These are phyloP conservation scores for Hypomecis atomaria DNA, from an alignment of 2,888 invertebrate species.

Conservation along the genomic window DNA sequence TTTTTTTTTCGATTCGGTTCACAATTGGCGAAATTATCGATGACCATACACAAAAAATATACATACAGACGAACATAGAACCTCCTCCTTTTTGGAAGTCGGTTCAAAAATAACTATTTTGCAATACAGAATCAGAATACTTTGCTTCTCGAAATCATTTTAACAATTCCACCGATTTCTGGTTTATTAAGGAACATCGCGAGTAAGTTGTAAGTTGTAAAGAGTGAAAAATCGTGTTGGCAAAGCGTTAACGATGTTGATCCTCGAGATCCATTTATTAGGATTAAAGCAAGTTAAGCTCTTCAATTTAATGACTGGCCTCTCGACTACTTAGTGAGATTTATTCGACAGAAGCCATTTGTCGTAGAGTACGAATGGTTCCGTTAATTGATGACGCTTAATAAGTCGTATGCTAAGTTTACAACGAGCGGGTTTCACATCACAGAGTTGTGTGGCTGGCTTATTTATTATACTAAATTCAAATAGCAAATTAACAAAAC, in stretches of 20 bases:
- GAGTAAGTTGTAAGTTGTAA: constrained; percentile 39
- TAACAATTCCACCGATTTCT: constrained; percentile 2
- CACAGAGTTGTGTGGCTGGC: neutral
- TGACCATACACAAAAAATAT: too few species aligned
- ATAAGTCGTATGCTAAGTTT: constrained; percentile 6
- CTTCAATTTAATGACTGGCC: constrained; percentile 43
- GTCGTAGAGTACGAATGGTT: constrained; percentile 28
- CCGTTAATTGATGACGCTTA: constrained; percentile 23
- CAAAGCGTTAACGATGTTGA: constrained; percentile 48
- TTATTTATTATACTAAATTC: neutral
- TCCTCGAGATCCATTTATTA: constrained; percentile 47
- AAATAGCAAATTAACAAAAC: too few species aligned
- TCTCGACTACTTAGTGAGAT: constrained; percentile 41
- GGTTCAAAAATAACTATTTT: neutral
- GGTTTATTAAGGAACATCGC: constrained; percentile 24
- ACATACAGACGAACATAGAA: too few species aligned
- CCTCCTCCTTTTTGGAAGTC: too few species aligned
- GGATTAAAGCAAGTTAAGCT: constrained; percentile 44
- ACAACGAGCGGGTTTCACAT: neutral
- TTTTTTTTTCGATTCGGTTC: too few species aligned
- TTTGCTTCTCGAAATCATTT: neutral
- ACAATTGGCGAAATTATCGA: too few species aligned
- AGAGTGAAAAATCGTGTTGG: constrained; percentile 42
- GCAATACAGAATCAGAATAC: too few species aligned
- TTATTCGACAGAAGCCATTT: constrained; percentile 33